phyloP scores from a whole-genome alignment of 1,140 invertebrate species.

The Pseudobourletiella spinata region DNA sequence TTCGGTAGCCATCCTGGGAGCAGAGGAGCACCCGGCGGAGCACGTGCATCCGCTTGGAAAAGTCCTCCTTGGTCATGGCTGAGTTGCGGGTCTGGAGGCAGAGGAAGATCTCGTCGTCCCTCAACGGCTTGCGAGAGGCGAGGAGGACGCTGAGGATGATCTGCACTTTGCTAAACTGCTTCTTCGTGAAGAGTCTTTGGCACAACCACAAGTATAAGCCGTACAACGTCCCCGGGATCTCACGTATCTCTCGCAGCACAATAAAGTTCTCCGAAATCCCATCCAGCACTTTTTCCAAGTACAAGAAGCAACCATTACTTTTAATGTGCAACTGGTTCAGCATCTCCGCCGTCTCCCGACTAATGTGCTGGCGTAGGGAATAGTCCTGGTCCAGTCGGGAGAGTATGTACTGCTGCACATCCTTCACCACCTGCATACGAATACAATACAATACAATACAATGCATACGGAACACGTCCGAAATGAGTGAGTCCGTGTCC shows the following conservation, averaged over 20 bases:
- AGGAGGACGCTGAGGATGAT: constrained; percentile 78
- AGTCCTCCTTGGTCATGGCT: constrained; percentile 70
- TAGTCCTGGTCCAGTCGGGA: constrained; percentile 77
- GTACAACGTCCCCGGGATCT: constrained; percentile 90
- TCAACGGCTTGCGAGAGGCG: constrained; percentile 73
- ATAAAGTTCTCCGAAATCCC: constrained; percentile 89
- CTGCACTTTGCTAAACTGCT: constrained; percentile 76
- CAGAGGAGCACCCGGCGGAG: constrained; percentile 61
- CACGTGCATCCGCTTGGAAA: constrained; percentile 67
- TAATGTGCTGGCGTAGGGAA: constrained; percentile 66
- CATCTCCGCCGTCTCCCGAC: constrained; percentile 80
- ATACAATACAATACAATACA: neutral
- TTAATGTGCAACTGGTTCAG: constrained; percentile 93
- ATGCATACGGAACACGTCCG: too few species aligned
- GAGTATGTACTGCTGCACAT: constrained; percentile 91
- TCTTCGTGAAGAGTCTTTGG: constrained; percentile 78
- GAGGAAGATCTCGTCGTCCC: constrained; percentile 65
- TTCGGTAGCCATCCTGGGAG: constrained; percentile 43
- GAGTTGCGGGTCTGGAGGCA: constrained; percentile 73
- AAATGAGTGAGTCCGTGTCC: too few species aligned
- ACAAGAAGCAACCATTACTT: constrained; percentile 82
- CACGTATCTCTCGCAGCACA: constrained; percentile 67
- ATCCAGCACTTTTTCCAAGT: constrained; percentile 84
- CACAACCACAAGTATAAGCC: constrained; percentile 91
- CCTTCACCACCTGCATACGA: constrained; percentile 50